A percentile compares a stretch with the other conserved stretches of the same genome.
Conservation (phyloP, 2,797 vertebrate genomes). For the Pseudopleuronectes americanus region DNA sequence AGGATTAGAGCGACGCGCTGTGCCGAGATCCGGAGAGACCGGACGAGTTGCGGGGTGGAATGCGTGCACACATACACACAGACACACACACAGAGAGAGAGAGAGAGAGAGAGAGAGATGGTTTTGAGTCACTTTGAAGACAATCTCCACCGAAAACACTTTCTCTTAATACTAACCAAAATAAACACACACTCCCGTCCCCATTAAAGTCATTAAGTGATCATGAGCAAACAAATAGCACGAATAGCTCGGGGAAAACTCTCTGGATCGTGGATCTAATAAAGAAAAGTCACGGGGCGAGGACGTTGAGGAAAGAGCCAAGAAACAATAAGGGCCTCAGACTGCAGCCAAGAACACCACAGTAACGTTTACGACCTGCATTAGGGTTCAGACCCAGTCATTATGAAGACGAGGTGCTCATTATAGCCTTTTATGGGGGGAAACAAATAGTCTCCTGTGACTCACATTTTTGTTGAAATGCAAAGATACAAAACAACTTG, state of each 20-base stretch:
- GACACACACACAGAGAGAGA: constrained; percentile 32
- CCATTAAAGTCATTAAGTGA: constrained; percentile 63
- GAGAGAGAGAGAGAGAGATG: too few relatives aligned
- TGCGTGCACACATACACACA: constrained; percentile 46
- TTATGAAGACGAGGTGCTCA: constrained; percentile 68
- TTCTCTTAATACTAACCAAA: constrained; percentile 26
- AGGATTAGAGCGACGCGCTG: constrained; percentile 81
- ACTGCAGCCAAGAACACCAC: constrained; percentile 60
- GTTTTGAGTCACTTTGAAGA: constrained; percentile 26
- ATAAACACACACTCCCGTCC: constrained; percentile 9
- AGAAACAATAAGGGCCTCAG: constrained; percentile 63
- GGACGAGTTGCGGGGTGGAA: constrained; percentile 69
- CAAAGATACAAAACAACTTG: constrained; percentile 60
- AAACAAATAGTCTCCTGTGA: constrained; percentile 69
- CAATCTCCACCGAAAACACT: constrained; percentile 35
- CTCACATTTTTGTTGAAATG: constrained; percentile 55
- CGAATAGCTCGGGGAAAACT: constrained; percentile 58
- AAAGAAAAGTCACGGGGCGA: constrained; percentile 50
- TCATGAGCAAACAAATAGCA: constrained; percentile 69
- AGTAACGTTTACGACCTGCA: constrained; percentile 65
- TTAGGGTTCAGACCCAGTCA: constrained; percentile 56
- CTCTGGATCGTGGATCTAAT: constrained; percentile 45
- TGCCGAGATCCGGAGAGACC: constrained; percentile 80
- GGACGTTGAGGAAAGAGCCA: constrained; percentile 56
- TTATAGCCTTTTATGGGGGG: constrained; percentile 68